Evolutionary conservation across 1,140 invertebrate species (phyloP), one percentile per base, ranked within the genome.

Genomic region (Ladona fulva): DNA sequence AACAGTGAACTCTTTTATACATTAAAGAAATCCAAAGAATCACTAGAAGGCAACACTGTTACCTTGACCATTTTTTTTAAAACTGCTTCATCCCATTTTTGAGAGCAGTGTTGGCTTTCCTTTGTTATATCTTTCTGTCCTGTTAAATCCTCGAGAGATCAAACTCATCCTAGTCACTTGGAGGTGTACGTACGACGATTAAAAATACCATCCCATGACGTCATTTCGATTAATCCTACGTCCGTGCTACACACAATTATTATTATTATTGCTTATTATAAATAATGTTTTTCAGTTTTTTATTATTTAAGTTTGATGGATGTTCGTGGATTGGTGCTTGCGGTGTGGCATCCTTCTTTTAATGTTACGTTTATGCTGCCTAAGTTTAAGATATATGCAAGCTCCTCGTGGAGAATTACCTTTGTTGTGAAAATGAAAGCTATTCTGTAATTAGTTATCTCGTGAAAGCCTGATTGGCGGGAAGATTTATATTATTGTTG

Each of bases 21-120:
- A 78, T 74, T 77, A 29, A 77, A 77, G 77, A 76, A 74, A 76
- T 77, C 76, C 79, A 79, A 79, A 79, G 79, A 79, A 78, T 79
- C 59, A 74, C 44, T 75, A 59, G 74, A 78, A 75, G 37, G 77
- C 77, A 75, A 76, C 77, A 78, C 24, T 78, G 77, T 75, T 78
- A 66, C 76, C 37, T 66, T 66, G n/a, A 66, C 52, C 52, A 11
- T 52, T 66, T 66, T 66, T 66, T 66, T 66, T 66, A 66, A 66
- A 66, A 66, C 52, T 66, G 52, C 52, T 66, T 66, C 52, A 66
- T 6, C n/a, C 52, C 52, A 66, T 66, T 66, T 66, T 29, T 78
- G 12, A 73, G 42, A 66, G 52, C 52, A 66, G 52, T 66, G 52
- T 66, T 66, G 52, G 52, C 52, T 66, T 66, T 66, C 52, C 59